Evolutionary conservation across 2,888 invertebrate species (phyloP), one percentile per base, ranked within the genome.

Genomic region (Melangyna quadrimaculata): DNA sequence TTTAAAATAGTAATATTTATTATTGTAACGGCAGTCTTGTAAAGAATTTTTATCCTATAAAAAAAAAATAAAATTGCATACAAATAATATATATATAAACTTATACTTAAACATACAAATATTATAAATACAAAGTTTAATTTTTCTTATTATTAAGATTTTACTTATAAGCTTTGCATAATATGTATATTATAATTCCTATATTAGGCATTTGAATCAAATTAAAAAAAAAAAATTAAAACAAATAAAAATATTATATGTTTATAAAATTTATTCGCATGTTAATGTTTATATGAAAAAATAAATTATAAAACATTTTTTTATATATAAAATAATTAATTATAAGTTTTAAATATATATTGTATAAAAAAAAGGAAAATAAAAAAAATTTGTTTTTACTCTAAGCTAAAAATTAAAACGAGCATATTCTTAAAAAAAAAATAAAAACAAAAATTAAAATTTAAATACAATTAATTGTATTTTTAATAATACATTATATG

Each of bases 201-300:
- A 82, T 61, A 82, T 82, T 82, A 82, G 81, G 81, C 63, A 78
- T 55, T 71, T 37, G 7, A 59, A 59, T 22, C 6, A 17, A 71
- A 59, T 59, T 17, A n/a, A 43, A 32, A 40, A 27, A 40, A 59
- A 57, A 8, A 53, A n/a, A 61, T 65, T n/a, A n/a, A n/a, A n/a
- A n/a, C n/a, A n/a, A n/a, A 40, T 24, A 40, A 7, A 12, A 24
- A n/a, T 37, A 7, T 57, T 65, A 40, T 37, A 71, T 10, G 43
- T 55, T 19, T 24, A 32, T 35, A 4, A n/a, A 27, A 57, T 63
- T 61, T 43, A 63, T 63, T 45, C 71, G n/a, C 43, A 55, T 55
- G 63, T 63, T 71, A 43, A 10, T 40, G 17, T 55, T 78, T 37
- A 27, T 40, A 59, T 35, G 14, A 24, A 65, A 53, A 55, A 37